Percentiles rank a stretch among this genome's conserved stretches.
These are phyloP conservation scores for Oceanites oceanicus DNA, from an alignment of 2,113 vertebrate genomes.

Conservation along the genomic window DNA sequence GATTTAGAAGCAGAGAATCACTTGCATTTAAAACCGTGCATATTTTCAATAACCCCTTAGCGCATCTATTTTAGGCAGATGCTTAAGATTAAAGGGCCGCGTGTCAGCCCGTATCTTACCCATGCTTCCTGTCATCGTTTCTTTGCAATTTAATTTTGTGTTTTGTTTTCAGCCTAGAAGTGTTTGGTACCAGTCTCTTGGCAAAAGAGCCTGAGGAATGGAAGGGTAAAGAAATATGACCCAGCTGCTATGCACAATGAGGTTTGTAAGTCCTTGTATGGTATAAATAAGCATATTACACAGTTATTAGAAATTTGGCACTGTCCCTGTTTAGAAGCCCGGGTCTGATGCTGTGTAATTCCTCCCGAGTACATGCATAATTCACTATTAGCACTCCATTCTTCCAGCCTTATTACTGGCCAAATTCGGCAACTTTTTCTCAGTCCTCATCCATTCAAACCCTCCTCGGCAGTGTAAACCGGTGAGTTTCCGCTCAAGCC, in stretches of 20 bases:
- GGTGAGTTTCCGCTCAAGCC: constrained; percentile 29
- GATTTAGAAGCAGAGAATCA: neutral
- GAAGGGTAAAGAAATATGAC: constrained; percentile 55
- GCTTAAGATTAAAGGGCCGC: neutral
- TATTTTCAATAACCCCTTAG: neutral
- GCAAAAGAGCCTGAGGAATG: constrained; percentile 51
- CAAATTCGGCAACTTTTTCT: constrained; percentile 35
- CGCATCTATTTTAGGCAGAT: constrained; percentile 24
- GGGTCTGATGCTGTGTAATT: neutral
- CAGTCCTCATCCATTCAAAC: constrained; percentile 8
- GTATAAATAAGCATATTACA: constrained; percentile 67
- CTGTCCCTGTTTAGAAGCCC: constrained; percentile 23
- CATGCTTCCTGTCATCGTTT: constrained; percentile 29
- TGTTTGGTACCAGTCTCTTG: constrained; percentile 48
- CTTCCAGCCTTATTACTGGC: neutral
- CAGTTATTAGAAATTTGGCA: constrained; percentile 52
- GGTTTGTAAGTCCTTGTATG: constrained; percentile 66
- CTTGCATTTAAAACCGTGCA: neutral
- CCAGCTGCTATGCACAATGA: constrained; percentile 57
- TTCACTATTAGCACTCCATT: neutral
- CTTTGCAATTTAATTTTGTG: constrained; percentile 45
- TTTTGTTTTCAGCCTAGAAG: constrained; percentile 49
- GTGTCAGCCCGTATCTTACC: constrained; percentile 27
- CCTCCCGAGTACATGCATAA: neutral
- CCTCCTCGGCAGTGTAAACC: neutral